Conservation (phyloP, 1,140 invertebrate genomes). For the Heliothis subflexa region DNA sequence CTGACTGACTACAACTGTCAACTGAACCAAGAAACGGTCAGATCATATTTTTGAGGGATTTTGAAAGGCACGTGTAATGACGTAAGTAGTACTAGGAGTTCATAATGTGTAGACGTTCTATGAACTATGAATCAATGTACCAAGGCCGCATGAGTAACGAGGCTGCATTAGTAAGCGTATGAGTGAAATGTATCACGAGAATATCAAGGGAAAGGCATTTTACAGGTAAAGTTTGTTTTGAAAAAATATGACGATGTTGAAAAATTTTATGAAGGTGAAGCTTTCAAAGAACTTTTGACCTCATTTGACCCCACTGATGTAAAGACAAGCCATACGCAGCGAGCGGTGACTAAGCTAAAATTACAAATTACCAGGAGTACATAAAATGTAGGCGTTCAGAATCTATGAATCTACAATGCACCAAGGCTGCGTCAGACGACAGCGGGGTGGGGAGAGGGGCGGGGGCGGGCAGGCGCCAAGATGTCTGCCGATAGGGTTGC, state of each 20-base stretch:
- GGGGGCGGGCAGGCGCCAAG: slow-evolving; percentile 57
- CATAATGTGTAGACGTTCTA: slow-evolving; percentile 5
- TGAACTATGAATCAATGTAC: slow-evolving; percentile 33
- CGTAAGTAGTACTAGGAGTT: slow-evolving; percentile 6
- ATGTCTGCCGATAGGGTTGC: slow-evolving; percentile 66
- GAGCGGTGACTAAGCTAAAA: slow-evolving; percentile 39
- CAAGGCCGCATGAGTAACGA: slow-evolving; percentile 15
- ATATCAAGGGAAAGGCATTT: too few species aligned
- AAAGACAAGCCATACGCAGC: slow-evolving; percentile 1
- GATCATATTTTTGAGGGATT: neutral
- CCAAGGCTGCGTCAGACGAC: slow-evolving; percentile 52
- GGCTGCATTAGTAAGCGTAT: neutral
- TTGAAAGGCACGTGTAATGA: neutral
- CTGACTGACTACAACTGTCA: too few species aligned
- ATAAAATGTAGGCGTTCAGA: slow-evolving; percentile 48
- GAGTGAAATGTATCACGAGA: too few species aligned
- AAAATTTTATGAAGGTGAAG: neutral
- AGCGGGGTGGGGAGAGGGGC: slow-evolving; percentile 28
- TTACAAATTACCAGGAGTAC: slow-evolving; percentile 51
- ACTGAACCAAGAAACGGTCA: too few species aligned
- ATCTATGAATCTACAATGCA: slow-evolving; percentile 53
- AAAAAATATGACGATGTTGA: neutral
- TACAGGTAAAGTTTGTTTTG: too few species aligned
- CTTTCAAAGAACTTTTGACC: neutral
- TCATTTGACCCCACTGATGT: slow-evolving; percentile 17